Evolutionary conservation across 2,113 vertebrate species (phyloP), one percentile per base, ranked within the genome.

Genomic region (Naja naja): DNA sequence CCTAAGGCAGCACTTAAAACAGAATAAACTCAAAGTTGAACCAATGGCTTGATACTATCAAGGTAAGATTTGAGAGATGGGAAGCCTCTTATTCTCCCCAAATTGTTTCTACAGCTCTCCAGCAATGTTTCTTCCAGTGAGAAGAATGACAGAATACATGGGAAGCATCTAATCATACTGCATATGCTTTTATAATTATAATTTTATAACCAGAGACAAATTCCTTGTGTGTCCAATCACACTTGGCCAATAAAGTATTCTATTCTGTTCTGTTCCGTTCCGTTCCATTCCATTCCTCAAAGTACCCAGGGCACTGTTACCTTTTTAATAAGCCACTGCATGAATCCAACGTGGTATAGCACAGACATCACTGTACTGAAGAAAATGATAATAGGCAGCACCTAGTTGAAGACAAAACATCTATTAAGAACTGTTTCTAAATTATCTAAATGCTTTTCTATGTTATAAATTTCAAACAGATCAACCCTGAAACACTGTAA

Each of bases 281-380:
- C 4, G 14, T 11, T 30, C 60, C 56, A 27, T 10, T 25, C 56
- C 56, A 58, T 58, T 85, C 43, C 22, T 25, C 22, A 54, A 90
- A 39, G 87, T 23, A 22, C 43, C 18, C 10, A 47, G 25, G 27
- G 30, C 27, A 10, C 47, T 87, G 1, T 56, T 98, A 99, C 98
- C 98, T 99, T 99, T 92, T 96, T 95, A 97, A 98, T 85, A 12
- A 99, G 90, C 98, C 98, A 99, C 30, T 98, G 97, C 98, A 99
- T 98, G 93, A 99, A 95, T 91, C 98, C 98, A 85, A 98, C 0
- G 1, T 98, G 95, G 94, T 98, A 98, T 22, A 99, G 97, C 95
- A 99, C 97, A 88, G 98, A 98, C 97, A 98, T 98, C 60, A 98
- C 95, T 0, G 98, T 97, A 96, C 98, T 98, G 97, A 99, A 97